phyloP scores from a whole-genome alignment of 2,797 vertebrate species.

The Pantherophis vulpinus region DNA sequence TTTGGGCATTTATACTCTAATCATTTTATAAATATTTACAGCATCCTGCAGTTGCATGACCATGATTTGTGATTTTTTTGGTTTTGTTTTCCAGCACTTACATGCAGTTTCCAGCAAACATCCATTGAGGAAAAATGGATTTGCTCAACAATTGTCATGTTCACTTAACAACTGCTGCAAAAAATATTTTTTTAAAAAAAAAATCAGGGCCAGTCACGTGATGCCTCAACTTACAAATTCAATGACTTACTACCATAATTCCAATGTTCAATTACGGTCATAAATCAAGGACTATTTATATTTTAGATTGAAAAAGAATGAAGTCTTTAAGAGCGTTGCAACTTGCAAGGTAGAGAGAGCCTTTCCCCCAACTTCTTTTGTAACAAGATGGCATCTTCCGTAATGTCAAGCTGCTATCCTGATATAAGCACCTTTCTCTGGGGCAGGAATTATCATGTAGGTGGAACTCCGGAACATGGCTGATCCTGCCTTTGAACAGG shows the following conservation, averaged over 20 bases:
- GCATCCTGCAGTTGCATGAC: not conserved
- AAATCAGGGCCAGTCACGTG: no score
- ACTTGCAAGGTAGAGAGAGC: not conserved
- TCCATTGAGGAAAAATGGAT: not conserved
- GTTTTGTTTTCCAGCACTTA: not conserved
- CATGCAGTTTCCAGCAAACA: not conserved
- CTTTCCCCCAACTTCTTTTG: not conserved
- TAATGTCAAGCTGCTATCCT: not conserved
- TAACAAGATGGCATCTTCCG: not conserved
- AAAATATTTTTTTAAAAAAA: not conserved
- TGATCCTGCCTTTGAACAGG: slow-evolving; percentile 1
- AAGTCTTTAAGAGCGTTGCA: not conserved
- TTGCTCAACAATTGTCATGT: not conserved
- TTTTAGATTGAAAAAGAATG: not conserved
- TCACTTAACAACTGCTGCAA: not conserved
- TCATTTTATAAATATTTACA: not conserved
- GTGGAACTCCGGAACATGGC: not conserved
- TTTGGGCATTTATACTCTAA: not conserved
- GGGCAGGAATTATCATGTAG: not conserved
- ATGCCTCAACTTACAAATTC: not conserved
- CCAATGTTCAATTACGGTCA: not conserved
- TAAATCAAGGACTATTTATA: not conserved
- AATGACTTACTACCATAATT: not conserved
- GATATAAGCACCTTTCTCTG: not conserved
- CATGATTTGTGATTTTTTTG: not conserved